Base-by-base conservation (phyloP, 2,797 vertebrate species). In the Acipenser ruthenus region DNA sequence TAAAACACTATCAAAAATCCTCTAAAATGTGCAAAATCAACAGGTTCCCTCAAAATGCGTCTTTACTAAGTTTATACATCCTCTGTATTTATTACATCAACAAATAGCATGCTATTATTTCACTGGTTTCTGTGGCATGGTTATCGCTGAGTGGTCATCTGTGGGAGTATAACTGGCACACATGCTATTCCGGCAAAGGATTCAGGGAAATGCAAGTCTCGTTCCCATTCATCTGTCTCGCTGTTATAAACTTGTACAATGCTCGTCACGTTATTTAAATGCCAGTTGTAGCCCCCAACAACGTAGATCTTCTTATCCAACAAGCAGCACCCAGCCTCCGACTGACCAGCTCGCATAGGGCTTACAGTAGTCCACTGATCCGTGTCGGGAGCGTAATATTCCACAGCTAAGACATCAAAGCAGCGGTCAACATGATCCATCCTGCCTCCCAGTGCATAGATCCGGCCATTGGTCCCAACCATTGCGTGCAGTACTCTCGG, bases 341-440 rank as follows among this genome's bases (percentile, higher is more conserved):
- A 99, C 84, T 99, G 97, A 3, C 96, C 96, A 0, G 93, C 84
- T 0, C 95, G 90, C 95, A 99, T 97, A 0, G 97, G 94, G 72
- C 86, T 94, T 70, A 99, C 93, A 0, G 90, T 92, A n/a, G 95
- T 99, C 97, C 96, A 99, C 70, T 96, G 93, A 81, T 99, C 93
- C 0, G 82, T 85, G 68, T 97, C 94, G 0, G 95, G 94, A 49
- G 85, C 52, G 1, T 99, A 99, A 81, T 94, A 96, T 62, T 99
- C 97, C 2, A 94, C 94, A 0, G 94, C 93, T 60, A 98, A 78
- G 50, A 99, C 94, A 0, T 99, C 95, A 0, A 99, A 99, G 69
- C 97, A 98, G 4, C 94, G 94, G 74, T 99, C 96, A 37, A 95
- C 93, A 0, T 99, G 95, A 85, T 99, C 97, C 93, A 98, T 95